A percentile compares a stretch with the other conserved stretches of the same genome.
Conservation (phyloP, 2,797 vertebrate species). For the Poecilia picta region DNA sequence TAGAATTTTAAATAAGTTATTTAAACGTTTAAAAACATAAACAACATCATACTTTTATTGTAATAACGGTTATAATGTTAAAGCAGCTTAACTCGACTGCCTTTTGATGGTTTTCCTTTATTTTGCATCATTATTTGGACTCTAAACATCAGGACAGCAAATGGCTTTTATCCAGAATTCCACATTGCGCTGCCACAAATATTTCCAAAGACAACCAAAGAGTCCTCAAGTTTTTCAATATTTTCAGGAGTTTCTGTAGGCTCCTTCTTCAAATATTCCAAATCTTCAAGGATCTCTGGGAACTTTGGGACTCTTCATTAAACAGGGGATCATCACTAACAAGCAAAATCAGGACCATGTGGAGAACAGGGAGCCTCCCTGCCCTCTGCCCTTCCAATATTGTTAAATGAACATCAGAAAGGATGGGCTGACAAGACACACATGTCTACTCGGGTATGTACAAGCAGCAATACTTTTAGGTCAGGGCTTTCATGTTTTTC, state of each 20-base stretch:
- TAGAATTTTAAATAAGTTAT: background rate
- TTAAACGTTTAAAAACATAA: background rate
- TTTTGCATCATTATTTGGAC: background rate
- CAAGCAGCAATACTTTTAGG: constrained; percentile 41
- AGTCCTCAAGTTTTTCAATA: background rate
- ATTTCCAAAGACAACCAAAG: background rate
- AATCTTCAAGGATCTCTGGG: constrained; percentile 4
- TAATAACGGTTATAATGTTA: background rate
- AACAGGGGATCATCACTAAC: constrained; percentile 54
- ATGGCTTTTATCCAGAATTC: background rate
- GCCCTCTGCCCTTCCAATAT: constrained; percentile 69
- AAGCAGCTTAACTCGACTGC: background rate
- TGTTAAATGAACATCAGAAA: constrained; percentile 64
- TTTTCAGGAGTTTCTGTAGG: background rate
- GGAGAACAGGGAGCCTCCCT: constrained; percentile 43
- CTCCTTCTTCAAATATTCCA: background rate
- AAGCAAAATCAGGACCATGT: constrained; percentile 73
- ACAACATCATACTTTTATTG: background rate
- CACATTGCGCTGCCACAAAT: background rate
- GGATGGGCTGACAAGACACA: constrained; percentile 67
- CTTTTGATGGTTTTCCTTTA: background rate
- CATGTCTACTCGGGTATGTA: constrained; percentile 59
- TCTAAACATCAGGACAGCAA: background rate
- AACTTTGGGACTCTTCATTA: constrained; percentile 56
- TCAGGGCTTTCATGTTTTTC: constrained; percentile 45